phyloP scores from a whole-genome alignment of 2,113 vertebrate genomes.

The Hystrix cristata region DNA sequence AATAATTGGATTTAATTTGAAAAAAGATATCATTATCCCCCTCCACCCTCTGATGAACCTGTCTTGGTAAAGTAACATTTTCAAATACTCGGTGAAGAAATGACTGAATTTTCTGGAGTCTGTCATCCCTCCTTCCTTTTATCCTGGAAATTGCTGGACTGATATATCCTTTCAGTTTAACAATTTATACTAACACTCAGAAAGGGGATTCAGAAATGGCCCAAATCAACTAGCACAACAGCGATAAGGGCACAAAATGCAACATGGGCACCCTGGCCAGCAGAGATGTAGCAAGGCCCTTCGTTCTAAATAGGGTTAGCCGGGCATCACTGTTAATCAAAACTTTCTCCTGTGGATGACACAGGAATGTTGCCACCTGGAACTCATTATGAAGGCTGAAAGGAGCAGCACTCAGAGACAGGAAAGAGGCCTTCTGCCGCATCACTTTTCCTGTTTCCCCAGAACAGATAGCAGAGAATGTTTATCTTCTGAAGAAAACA shows the following conservation, averaged over 20 bases:
- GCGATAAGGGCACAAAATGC: background rate
- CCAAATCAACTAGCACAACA: background rate
- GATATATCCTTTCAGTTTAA: background rate
- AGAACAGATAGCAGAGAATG: conserved; percentile 60
- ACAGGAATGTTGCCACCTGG: conserved; percentile 64
- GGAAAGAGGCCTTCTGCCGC: conserved; percentile 10
- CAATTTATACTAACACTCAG: conserved; percentile 13
- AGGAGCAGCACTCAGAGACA: background rate
- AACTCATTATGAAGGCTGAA: conserved; percentile 72
- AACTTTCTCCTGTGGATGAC: background rate
- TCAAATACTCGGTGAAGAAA: background rate
- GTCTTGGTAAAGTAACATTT: background rate
- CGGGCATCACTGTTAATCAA: conserved; percentile 10
- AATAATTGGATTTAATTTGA: conserved; percentile 68
- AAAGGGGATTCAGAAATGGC: background rate
- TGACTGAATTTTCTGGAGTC: background rate
- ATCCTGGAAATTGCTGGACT: background rate
- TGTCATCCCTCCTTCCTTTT: background rate
- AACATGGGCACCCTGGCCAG: background rate
- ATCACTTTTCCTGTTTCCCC: conserved; percentile 42
- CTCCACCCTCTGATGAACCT: background rate
- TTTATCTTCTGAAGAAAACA: conserved; percentile 57
- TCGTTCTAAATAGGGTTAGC: conserved; percentile 36
- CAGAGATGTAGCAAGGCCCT: background rate
- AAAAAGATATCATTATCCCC: background rate